These are phyloP conservation scores for Charadrius vociferus DNA, from an alignment of 2,113 vertebrate genomes.

Conservation along the genomic window DNA sequence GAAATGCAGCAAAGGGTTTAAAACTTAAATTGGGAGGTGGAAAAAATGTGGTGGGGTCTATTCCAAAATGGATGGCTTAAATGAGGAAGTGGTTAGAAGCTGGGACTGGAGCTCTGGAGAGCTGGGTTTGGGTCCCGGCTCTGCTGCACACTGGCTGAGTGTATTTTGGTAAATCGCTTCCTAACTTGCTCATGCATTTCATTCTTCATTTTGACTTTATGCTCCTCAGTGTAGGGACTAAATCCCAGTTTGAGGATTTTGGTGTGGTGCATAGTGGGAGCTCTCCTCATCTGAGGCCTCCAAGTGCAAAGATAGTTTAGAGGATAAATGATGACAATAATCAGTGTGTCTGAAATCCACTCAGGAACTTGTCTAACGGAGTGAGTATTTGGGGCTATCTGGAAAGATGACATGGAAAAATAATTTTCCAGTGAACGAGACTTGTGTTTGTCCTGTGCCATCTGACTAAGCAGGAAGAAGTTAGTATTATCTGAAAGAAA, in stretches of 20 bases:
- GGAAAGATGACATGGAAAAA: not conserved
- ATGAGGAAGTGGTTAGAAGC: not conserved
- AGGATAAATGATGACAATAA: not conserved
- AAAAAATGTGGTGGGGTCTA: not conserved
- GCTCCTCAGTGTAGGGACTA: not conserved
- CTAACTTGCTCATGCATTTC: not conserved
- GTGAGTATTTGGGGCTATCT: not conserved
- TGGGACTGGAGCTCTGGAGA: not conserved
- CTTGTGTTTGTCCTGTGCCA: not conserved
- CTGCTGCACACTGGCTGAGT: accelerated
- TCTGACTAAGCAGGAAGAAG: not conserved
- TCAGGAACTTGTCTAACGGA: not conserved
- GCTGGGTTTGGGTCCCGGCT: not conserved
- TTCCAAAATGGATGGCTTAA: not conserved
- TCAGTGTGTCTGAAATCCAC: not conserved
- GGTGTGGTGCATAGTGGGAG: not conserved
- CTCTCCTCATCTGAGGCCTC: not conserved
- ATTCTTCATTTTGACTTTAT: not conserved
- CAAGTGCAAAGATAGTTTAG: not conserved
- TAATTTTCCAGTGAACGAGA: not conserved
- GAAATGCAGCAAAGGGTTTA: not conserved
- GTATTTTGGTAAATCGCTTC: not conserved
- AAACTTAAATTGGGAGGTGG: not conserved
- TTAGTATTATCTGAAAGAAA: not conserved
- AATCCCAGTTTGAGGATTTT: not conserved